These are phyloP conservation scores for Chloroceryle aenea DNA, from an alignment of 2,113 vertebrate species.

Conservation along the genomic window DNA sequence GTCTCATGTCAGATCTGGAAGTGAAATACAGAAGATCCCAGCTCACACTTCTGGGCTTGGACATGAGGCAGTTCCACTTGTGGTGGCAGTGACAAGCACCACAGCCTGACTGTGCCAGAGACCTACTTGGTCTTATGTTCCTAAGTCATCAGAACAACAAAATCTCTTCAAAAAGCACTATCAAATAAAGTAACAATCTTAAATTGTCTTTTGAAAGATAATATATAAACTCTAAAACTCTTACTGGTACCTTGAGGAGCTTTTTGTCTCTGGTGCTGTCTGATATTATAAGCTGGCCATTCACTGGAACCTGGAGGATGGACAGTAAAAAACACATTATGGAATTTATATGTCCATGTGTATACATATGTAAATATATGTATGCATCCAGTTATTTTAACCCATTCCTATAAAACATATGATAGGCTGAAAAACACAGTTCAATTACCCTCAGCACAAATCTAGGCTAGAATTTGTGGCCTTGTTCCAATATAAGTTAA, in stretches of 20 bases:
- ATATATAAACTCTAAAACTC: not conserved
- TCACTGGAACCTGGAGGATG: slow-evolving; percentile 24
- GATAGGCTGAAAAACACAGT: not conserved
- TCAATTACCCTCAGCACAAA: not conserved
- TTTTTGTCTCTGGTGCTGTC: slow-evolving; percentile 43
- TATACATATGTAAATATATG: not conserved
- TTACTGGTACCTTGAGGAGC: slow-evolving; percentile 44
- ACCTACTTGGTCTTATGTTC: not conserved
- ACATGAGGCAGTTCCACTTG: not conserved
- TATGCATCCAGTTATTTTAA: not conserved
- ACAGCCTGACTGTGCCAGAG: not conserved
- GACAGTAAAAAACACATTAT: not conserved
- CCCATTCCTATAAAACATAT: not conserved
- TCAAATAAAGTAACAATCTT: not conserved
- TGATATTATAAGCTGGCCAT: slow-evolving; percentile 17
- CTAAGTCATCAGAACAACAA: not conserved
- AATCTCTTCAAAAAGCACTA: not conserved
- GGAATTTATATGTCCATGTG: not conserved
- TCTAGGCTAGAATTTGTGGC: not conserved
- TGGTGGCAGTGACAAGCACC: not conserved
- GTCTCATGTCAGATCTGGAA: not conserved
- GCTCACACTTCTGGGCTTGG: not conserved
- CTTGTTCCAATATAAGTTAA: not conserved
- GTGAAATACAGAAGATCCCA: not conserved
- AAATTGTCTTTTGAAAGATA: not conserved